Evolutionary conservation across 1,140 invertebrate species (phyloP), one percentile per base, ranked within the genome.

Genomic region (Formica selysi): DNA sequence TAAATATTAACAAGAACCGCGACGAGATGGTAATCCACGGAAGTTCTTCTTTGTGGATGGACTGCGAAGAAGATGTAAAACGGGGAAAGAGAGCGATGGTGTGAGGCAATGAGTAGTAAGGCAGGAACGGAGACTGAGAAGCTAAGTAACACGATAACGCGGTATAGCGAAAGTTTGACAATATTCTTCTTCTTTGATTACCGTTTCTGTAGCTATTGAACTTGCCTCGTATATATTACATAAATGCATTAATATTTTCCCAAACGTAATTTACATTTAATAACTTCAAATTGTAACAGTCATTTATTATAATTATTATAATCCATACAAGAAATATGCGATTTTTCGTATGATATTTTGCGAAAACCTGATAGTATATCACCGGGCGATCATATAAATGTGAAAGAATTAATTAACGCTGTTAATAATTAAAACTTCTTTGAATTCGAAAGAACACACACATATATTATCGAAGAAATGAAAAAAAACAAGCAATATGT

Each of bases 1-100:
- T 93, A 93, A 93, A 93, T 93, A 93, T 93, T 93, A 93, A 93
- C 93, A 92, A 93, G 93, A 92, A 91, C 88, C 88, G 85, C 87
- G 88, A 89, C 90, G 92, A 91, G 89, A 93, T 93, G 93, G 92
- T 93, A 93, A 93, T 93, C 92, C 92, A 81, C 88, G 86, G 76
- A 93, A 93, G 87, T 93, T 93, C 90, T 91, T 90, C 89, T 91
- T 88, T 87, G 86, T 83, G 87, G 78, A 86, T 88, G 83, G 84
- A 80, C 83, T 89, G 76, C 81, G 86, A 86, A 90, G 88, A 86
- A 89, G 84, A 89, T 70, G 86, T 87, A 89, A 81, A 85, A 86
- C 59, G 80, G 62, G 70, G 59, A 64, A 71, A 79, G 74, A 79
- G 76, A 83, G 76, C 22, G 78, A 59, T 71, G 73, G 83, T 74